Base-by-base conservation (phyloP, 2,113 vertebrate genomes). In the Galemys pyrenaicus region DNA sequence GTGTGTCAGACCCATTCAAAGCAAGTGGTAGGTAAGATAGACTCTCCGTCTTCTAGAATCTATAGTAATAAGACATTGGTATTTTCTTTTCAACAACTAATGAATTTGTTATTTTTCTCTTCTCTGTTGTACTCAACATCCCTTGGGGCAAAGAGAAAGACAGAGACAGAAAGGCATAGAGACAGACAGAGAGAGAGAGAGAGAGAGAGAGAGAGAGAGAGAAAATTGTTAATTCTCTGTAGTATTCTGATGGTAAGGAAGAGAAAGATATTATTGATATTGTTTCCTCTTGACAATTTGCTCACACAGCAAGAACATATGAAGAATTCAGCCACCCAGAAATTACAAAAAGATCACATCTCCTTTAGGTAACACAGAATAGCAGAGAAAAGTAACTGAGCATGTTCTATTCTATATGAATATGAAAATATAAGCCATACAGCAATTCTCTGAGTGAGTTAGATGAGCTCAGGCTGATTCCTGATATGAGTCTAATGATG, bases 401-500 rank as follows among this genome's bases (percentile, higher is more conserved):
- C 20, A 15, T 83, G 73, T 51, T 35, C 19, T 12, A 71, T 39
- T 70, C 26, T 41, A 54, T 74, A 41, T 60, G 62, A 88, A 88
- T 87, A 88, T 49, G 49, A 92, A 95, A 91, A 73, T 73, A 32
- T 49, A n/a, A 92, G 24, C 39, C 91, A 91, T 49, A 94, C 90
- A 91, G 73, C 74, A 44, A 12, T 3, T 65, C 81, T 95, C 90
- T 89, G 56, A 80, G 39, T 80, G 78, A 87, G 35, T 37, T 56
- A 64, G 68, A 82, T 60, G 46, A 90, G 39, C 35, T 35, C 4
- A 1, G 74, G 64, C 51, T 82, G 68, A 75, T 71, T 62, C 51
- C 82, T 91, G 44, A 95, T 93, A 79, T 5, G 39, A 92, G 41
- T 79, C 86, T 95, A 86, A 83, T 58, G 82, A 77, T 91, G 95